These are phyloP conservation scores for Clarias gariepinus DNA, from an alignment of 2,113 vertebrate genomes.

Conservation along the genomic window DNA sequence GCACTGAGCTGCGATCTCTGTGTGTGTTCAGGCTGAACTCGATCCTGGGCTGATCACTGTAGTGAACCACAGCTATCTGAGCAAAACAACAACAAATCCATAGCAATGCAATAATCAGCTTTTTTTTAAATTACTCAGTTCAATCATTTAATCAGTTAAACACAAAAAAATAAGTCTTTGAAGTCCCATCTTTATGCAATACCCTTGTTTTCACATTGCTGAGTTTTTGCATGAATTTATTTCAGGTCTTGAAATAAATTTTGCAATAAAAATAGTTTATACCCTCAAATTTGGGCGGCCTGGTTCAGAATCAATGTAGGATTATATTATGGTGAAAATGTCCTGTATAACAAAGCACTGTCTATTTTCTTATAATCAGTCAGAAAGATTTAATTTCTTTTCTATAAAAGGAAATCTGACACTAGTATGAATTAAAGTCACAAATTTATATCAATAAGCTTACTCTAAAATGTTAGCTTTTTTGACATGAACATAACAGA, in stretches of 20 bases:
- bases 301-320: not conserved
- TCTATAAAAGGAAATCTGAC: not conserved
- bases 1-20: constrained; percentile 77
- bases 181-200: not conserved
- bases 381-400: too few species aligned
- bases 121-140: not conserved
- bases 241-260: not conserved
- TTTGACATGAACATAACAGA: not conserved
- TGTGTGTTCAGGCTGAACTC: constrained; percentile 77
- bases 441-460: not conserved
- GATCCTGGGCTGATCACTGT: constrained; percentile 81
- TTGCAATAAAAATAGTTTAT: not conserved
- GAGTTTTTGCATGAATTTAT: not conserved
- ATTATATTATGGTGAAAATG: not conserved
- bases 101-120: not conserved
- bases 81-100: constrained; percentile 23
- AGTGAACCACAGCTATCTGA: constrained; percentile 87
- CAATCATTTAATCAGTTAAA: not conserved
- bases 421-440: not conserved
- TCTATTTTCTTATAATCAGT: not conserved
- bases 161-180: not conserved
- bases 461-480: not conserved
- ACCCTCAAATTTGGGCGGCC: not conserved
- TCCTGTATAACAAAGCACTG: not conserved
- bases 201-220: too few species aligned